These are phyloP conservation scores for Sardinella longiceps DNA, from an alignment of 2,797 vertebrate genomes.

Conservation along the genomic window DNA sequence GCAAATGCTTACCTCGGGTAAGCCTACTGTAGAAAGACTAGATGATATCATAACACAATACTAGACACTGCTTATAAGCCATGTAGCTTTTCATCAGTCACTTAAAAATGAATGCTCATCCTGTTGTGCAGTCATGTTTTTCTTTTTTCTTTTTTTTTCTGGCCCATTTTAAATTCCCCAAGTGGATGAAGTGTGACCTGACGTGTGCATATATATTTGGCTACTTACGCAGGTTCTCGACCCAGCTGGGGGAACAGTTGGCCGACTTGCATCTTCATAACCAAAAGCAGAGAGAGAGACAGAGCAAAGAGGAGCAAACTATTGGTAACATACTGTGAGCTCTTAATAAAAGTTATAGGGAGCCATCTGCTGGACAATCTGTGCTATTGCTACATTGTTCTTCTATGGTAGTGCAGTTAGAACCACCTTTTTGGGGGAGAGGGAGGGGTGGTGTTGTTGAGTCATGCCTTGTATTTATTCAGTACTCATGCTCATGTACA, in stretches of 20 bases:
- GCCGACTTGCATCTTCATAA: conserved; percentile 91
- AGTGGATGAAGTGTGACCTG: neutral
- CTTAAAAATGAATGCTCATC: neutral
- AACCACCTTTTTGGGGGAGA: neutral
- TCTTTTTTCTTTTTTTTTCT: neutral
- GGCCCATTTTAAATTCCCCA: conserved; percentile 19
- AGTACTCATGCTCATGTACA: conserved; percentile 22
- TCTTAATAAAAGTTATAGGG: neutral
- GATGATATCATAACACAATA: too few relatives aligned
- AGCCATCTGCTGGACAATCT: neutral
- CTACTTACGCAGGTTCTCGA: conserved; percentile 74
- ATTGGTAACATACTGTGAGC: conserved; percentile 75
- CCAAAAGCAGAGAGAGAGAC: conserved; percentile 78
- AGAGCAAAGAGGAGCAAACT: conserved; percentile 75
- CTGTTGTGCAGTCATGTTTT: neutral
- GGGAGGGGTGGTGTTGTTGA: too few relatives aligned
- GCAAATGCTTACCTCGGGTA: too few relatives aligned
- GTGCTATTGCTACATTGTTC: neutral
- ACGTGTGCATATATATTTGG: conserved; percentile 29
- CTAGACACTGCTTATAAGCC: neutral
- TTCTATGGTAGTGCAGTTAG: neutral
- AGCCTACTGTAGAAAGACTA: neutral
- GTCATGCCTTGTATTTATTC: neutral
- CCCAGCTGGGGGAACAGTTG: conserved; percentile 84
- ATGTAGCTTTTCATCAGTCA: neutral